These are phyloP conservation scores for Rostratula benghalensis DNA, from an alignment of 2,113 vertebrate genomes.

Conservation along the genomic window DNA sequence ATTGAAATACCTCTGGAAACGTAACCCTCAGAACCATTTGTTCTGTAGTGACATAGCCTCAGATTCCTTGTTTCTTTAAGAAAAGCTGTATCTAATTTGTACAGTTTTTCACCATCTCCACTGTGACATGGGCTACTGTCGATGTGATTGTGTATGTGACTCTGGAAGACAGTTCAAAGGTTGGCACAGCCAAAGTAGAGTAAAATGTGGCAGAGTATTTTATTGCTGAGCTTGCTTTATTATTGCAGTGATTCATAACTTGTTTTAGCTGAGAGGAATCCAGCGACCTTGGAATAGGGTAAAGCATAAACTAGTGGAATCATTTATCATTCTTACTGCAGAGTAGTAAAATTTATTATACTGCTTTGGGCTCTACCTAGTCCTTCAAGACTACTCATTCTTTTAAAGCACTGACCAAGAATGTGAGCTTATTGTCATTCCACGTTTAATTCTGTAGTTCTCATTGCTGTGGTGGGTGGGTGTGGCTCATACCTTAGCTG, in stretches of 20 bases:
- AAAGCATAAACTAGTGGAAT: neutral
- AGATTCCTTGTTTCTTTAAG: fast-evolving
- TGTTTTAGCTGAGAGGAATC: neutral
- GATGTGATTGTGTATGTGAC: neutral
- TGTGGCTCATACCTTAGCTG: neutral
- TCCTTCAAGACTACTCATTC: neutral
- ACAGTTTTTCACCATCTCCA: neutral
- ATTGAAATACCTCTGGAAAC: neutral
- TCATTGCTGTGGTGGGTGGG: neutral
- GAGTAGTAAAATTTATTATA: constrained; percentile 15
- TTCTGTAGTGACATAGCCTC: neutral
- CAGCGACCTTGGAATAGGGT: neutral
- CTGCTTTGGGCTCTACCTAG: neutral
- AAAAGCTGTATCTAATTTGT: neutral
- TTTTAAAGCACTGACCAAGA: neutral
- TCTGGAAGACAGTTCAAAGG: neutral
- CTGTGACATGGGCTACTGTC: neutral
- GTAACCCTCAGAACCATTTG: neutral
- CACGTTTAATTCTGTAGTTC: neutral
- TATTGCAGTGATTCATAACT: neutral
- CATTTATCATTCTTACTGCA: neutral
- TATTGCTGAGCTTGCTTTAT: neutral
- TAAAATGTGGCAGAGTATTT: neutral
- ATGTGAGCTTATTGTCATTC: neutral
- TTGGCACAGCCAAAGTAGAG: neutral